These are phyloP conservation scores for Progne subis DNA, from an alignment of 2,113 vertebrate genomes.

Conservation along the genomic window DNA sequence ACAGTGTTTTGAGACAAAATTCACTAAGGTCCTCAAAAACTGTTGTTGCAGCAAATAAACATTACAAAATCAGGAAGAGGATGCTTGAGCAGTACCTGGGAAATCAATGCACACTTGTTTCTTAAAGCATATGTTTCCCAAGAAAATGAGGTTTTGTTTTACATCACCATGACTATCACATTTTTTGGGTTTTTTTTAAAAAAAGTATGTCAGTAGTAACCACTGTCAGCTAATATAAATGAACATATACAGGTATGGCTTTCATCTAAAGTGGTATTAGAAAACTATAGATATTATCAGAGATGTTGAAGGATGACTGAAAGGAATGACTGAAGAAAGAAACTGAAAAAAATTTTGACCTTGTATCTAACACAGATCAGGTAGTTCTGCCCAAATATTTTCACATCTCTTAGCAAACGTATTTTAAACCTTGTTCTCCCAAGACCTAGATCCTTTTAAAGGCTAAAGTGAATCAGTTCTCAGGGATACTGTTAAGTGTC, in stretches of 20 bases:
- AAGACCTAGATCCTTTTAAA: background rate
- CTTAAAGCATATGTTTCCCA: background rate
- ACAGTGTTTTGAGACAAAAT: background rate
- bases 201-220: background rate
- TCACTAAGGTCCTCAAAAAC: background rate
- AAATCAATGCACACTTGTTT: background rate
- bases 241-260: background rate
- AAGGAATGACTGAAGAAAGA: background rate
- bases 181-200: background rate
- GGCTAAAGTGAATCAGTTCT: background rate
- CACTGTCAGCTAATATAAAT: background rate
- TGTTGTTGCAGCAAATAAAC: background rate
- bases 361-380: background rate
- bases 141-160: background rate
- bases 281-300: background rate
- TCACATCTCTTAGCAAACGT: background rate
- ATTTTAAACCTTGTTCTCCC: background rate
- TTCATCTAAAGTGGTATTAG: background rate
- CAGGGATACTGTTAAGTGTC: background rate
- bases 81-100: background rate
- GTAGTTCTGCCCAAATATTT: slow-evolving; percentile 11
- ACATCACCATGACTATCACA: background rate
- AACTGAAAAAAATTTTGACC: background rate
- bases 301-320: background rate
- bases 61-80: background rate